Percentiles rank a stretch among this genome's conserved stretches.
Conservation (phyloP, 2,888 invertebrate species). For the Arctia plantaginis region DNA sequence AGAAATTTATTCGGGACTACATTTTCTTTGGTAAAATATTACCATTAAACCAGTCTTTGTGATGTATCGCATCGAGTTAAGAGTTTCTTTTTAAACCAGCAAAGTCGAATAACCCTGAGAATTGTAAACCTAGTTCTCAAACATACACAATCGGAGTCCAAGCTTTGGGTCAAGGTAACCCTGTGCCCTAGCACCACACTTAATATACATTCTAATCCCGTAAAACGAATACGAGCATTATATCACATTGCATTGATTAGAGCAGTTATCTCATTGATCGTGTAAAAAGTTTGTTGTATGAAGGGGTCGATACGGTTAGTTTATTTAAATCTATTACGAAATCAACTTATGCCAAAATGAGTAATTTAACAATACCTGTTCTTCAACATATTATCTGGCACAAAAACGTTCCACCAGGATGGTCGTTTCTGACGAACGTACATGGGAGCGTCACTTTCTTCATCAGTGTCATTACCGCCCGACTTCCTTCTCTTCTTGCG, state of each 20-base stretch:
- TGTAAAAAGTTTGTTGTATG: conserved; percentile 20
- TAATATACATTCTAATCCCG: conserved; percentile 71
- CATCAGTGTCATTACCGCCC: conserved; percentile 78
- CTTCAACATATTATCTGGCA: conserved; percentile 90
- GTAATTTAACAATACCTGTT: conserved; percentile 85
- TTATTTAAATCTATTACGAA: not conserved
- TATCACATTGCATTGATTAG: conserved; percentile 60
- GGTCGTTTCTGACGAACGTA: conserved; percentile 90
- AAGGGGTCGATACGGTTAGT: not conserved
- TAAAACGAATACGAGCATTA: conserved; percentile 58
- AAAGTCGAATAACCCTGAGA: conserved; percentile 61
- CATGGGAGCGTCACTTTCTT: conserved; percentile 74
- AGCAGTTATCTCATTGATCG: conserved; percentile 35
- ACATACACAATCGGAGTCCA: conserved; percentile 69
- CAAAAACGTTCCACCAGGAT: conserved; percentile 96
- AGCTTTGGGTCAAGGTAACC: conserved; percentile 78
- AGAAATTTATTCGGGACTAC: not conserved
- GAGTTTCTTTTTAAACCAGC: conserved; percentile 28
- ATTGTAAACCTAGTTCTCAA: conserved; percentile 60
- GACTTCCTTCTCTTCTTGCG: conserved; percentile 86
- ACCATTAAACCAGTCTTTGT: not conserved
- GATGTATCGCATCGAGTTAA: not conserved
- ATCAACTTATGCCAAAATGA: not conserved
- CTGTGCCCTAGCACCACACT: conserved; percentile 64
- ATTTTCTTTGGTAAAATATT: not conserved